A percentile compares a stretch with the other conserved stretches of the same genome.
These are phyloP conservation scores for Cremastinae sp. DNA, from an alignment of 2,888 invertebrate genomes.

Conservation along the genomic window DNA sequence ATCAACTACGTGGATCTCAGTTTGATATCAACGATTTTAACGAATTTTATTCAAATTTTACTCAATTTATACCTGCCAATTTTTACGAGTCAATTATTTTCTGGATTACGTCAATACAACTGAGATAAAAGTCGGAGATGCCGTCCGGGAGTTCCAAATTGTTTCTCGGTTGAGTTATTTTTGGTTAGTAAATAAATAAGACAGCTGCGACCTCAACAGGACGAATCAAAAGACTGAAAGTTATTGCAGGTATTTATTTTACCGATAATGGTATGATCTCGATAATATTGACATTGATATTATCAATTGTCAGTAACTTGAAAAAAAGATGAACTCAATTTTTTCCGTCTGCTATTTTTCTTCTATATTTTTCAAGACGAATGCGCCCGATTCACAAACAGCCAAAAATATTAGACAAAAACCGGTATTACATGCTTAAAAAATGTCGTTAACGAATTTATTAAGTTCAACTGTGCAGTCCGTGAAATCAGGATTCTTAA, in stretches of 20 bases:
- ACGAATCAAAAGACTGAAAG: background rate
- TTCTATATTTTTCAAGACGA: too few relatives aligned
- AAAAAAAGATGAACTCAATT: too few relatives aligned
- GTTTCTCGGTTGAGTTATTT: slow-evolving; percentile 51
- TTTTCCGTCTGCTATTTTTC: too few relatives aligned
- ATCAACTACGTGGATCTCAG: background rate
- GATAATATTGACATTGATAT: too few relatives aligned
- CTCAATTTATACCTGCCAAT: slow-evolving; percentile 39
- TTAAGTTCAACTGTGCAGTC: slow-evolving; percentile 41
- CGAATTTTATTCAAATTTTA: background rate
- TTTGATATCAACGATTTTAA: background rate
- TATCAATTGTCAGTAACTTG: too few relatives aligned
- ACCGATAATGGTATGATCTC: too few relatives aligned
- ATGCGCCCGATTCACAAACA: too few relatives aligned
- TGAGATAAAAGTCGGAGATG: slow-evolving; percentile 8
- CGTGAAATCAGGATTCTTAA: slow-evolving; percentile 47
- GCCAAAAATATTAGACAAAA: slow-evolving; percentile 5
- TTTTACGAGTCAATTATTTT: slow-evolving; percentile 12
- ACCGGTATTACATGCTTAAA: slow-evolving; percentile 5
- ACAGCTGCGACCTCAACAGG: slow-evolving; percentile 35
- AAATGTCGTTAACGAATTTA: slow-evolving; percentile 52
- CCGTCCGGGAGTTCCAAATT: slow-evolving; percentile 21
- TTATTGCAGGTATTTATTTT: too few relatives aligned
- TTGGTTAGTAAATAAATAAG: slow-evolving; percentile 62
- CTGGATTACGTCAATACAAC: slow-evolving; percentile 42